Percentiles rank a stretch among this genome's conserved stretches.
phyloP scores from a whole-genome alignment of 2,888 invertebrate genomes.

The Byasa hedistus region DNA sequence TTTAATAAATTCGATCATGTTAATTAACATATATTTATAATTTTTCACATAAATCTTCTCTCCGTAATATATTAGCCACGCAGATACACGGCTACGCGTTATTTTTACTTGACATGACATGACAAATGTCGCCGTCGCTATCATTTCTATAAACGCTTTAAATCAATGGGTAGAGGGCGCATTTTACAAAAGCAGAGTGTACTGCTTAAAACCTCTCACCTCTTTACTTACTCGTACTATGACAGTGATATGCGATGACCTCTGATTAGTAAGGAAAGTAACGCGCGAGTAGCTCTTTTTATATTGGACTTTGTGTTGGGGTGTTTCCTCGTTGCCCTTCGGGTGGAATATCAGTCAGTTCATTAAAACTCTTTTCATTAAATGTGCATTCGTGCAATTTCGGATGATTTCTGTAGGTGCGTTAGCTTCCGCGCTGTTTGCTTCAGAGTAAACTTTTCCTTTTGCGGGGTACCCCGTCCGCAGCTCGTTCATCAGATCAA shows the following conservation, averaged over 20 bases:
- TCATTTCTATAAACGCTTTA: not conserved
- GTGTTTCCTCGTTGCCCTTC: slow-evolving; percentile 41
- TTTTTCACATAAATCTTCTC: slow-evolving; percentile 1
- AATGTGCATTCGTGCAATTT: slow-evolving; percentile 58
- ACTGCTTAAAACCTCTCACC: slow-evolving; percentile 30
- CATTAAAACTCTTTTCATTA: slow-evolving; percentile 65
- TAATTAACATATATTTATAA: too few species aligned
- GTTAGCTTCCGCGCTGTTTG: slow-evolving; percentile 8
- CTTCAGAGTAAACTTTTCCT: not conserved
- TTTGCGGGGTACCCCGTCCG: not conserved
- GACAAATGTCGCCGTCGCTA: not conserved
- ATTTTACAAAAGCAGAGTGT: slow-evolving; percentile 9
- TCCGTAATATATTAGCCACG: slow-evolving; percentile 35
- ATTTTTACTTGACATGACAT: not conserved
- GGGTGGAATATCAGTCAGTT: slow-evolving; percentile 50
- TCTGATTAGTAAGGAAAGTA: slow-evolving; percentile 26
- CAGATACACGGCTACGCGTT: slow-evolving; percentile 36
- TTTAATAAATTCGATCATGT: too few species aligned
- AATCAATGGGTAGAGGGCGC: not conserved
- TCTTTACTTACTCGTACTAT: slow-evolving; percentile 34
- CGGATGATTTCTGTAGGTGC: slow-evolving; percentile 33
- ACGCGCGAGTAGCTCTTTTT: slow-evolving; percentile 34
- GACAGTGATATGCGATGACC: slow-evolving; percentile 38
- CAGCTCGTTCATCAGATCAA: too few species aligned
- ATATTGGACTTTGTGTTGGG: slow-evolving; percentile 39